Base-by-base conservation (phyloP, 2,797 vertebrate species). In the Chaetodon trifasciatus region DNA sequence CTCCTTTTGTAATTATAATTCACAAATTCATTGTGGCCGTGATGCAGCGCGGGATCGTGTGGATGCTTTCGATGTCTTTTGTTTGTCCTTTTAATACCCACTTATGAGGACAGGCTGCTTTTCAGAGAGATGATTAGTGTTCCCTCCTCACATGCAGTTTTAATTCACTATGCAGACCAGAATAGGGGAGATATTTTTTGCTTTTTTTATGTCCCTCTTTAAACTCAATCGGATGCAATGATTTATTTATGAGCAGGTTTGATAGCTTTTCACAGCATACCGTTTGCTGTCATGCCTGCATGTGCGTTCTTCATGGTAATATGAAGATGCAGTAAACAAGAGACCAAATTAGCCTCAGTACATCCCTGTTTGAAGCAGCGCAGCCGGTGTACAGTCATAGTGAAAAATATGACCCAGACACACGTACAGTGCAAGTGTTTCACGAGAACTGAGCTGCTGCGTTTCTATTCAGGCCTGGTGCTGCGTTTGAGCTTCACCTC, bases 301-400 rank as follows among this genome's bases (percentile, higher is more conserved):
- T 66, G 62, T 37, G 5, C 4, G 13, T 37, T 69, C 28, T 52
- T 55, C 39, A 7, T 81, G 53, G 55, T 71, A 44, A 70, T 19
- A 11, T 52, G 46, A 71, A 64, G 37, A 62, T 44, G 46, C 57
- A 50, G 68, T 79, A 76, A 86, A 86, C 61, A 78, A 53, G 60
- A 79, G 21, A 80, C 53, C 32, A 78, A 84, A 79, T 76, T 58
- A 78, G 63, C 50, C 23, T 63, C 23, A 21, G 11, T 47, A 21
- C 62, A 56, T 64, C 55, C 72, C 80, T 32, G 21, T 84, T 64
- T 68, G 23, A 79, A 62, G 68, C 53, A 39, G 37, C 44, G 46
- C 16, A 77, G 53, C 47, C 16, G 1, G 2, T 42, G 37, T 42
- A 73, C 55, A 91, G 81, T 87, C 83, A 82, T 75, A 78, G 3